Evolutionary conservation across 1,140 invertebrate species (phyloP), one percentile per base, ranked within the genome.

Genomic region (Ceratosolen solmsi): DNA sequence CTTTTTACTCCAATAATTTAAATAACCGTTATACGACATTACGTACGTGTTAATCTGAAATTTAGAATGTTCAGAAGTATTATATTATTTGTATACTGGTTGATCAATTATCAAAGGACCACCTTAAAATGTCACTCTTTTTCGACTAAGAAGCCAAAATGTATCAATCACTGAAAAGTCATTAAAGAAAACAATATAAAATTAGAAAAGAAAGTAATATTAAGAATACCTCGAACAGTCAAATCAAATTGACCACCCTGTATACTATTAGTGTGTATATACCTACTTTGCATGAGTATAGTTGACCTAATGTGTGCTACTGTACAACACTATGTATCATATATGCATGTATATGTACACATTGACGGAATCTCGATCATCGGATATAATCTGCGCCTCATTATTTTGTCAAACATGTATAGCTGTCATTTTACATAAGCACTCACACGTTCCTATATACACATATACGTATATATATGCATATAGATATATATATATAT

Each of bases 271-370:
- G 49, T 46, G 51, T 81, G 30, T 81, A 81, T 81, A 81, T 81
- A 81, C 79, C 72, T 81, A 81, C 79, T 81, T 81, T 81, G 33
- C 72, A 75, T 68, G 38, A 73, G 72, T 75, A 80, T 81, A 81
- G 70, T 81, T 81, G 79, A 81, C 79, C 79, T 81, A 81, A 70
- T 71, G 60, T 75, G 56, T 81, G 56, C 54, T 60, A 72, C 78
- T 41, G 70, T 60, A 58, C 38, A 80, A 73, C 79, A 80, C 54
- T 73, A 73, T 73, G 56, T 80, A 75, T 56, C 72, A 68, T 81
- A 68, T 80, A 68, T 38, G 46, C 51, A 71, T 73, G 51, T 60
- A 80, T 73, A 80, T 73, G 70, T 80, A 73, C 70, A 80, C 71
- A 73, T 80, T 80, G 54, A 54, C 33, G 75, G 60, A 54, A 51